Evolutionary conservation across 2,797 vertebrate genomes (phyloP), one percentile per base, ranked within the genome.

Genomic region (Tenualosa ilisha): DNA sequence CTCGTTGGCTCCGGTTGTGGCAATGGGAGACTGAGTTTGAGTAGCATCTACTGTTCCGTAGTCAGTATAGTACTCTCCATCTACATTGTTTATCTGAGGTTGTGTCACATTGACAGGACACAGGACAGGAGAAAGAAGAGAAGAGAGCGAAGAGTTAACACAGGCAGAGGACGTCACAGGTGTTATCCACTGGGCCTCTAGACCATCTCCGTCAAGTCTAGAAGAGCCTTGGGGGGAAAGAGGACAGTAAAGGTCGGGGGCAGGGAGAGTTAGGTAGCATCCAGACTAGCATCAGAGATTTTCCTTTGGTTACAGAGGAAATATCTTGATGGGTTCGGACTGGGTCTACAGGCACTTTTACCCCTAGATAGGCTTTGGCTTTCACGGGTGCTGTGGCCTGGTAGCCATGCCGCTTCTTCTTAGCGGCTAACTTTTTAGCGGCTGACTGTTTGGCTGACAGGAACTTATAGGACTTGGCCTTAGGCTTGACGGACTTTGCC

Each of bases 301-400:
- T 97, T 98, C 96, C 95, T 93, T 92, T 93, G 89, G 90, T 92
- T 87, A 89, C 90, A 93, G 83, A 85, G 79, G 93, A 91, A 95
- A 97, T 96, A 99, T 98, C 98, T 98, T 97, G 97, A 99, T 98
- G 94, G 93, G 92, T 86, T 92, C 89, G 88, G 91, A 91, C 94
- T 94, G 87, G 89, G 86, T 91, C 87, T 92, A 88, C 85, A 81
- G 85, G 84, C 96, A 96, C 91, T 93, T 96, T 98, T 97, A 98
- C 97, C 97, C 97, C 97, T 98, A 96, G 95, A 96, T 94, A 95
- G 95, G 85, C 94, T 95, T 95, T 93, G 94, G 94, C 37, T 94
- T 94, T 92, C 85, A 95, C 95, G 92, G 96, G 96, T 89, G 97
- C 81, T 92, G 96, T 94, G 92, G 97, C 97, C 95, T 96, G 97